phyloP scores from a whole-genome alignment of 2,888 invertebrate genomes.

The Philereme vetulata region DNA sequence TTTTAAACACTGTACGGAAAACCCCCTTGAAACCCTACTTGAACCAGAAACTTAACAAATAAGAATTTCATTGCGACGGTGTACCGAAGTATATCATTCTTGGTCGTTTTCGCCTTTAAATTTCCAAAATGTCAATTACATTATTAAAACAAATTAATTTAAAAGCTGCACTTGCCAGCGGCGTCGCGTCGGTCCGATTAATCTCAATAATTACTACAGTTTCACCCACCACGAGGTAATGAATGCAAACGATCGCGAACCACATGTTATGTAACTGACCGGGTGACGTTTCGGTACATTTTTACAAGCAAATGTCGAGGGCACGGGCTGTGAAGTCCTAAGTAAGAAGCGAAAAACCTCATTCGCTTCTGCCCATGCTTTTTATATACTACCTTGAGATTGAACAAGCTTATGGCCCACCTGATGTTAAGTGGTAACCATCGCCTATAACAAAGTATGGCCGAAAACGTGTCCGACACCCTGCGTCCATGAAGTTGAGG shows the following conservation, averaged over 20 bases:
- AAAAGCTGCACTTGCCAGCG: constrained; percentile 27
- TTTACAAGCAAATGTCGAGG: constrained; percentile 66
- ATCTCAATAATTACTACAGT: constrained; percentile 45
- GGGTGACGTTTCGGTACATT: constrained; percentile 63
- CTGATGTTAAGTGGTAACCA: no score
- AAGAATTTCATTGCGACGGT: no score
- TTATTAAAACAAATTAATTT: constrained; percentile 22
- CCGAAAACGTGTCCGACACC: no score
- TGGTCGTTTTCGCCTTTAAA: background rate
- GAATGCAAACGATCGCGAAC: constrained; percentile 63
- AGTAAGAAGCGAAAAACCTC: constrained; percentile 25
- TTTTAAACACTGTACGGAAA: no score
- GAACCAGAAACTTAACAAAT: no score
- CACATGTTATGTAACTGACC: constrained; percentile 61
- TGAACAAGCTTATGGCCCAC: no score
- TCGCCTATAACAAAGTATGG: no score
- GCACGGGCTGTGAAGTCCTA: constrained; percentile 31
- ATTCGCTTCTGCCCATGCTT: no score
- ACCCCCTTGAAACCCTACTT: no score
- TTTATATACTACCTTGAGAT: no score
- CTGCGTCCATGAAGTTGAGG: no score
- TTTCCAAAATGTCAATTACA: constrained; percentile 5
- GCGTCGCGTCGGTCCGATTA: constrained; percentile 28
- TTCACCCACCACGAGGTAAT: constrained; percentile 48
- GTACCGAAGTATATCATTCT: background rate